Percentiles rank a stretch among this genome's conserved stretches.
phyloP scores from a whole-genome alignment of 2,888 invertebrate species.

The Drymonia ruficornis region DNA sequence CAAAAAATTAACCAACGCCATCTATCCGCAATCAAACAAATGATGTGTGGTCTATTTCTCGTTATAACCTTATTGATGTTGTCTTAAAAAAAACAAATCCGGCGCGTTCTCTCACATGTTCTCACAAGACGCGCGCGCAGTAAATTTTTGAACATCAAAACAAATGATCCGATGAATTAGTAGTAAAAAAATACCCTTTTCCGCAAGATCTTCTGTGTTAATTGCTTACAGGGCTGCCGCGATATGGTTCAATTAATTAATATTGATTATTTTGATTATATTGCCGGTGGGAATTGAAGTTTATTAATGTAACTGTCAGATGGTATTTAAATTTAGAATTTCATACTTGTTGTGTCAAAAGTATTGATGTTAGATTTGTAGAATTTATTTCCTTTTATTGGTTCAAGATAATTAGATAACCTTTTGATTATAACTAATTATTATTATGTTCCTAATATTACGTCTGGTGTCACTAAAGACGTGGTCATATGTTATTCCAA shows the following conservation, averaged over 20 bases:
- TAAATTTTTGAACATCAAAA: conserved; percentile 59
- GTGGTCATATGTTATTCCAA: too few relatives aligned
- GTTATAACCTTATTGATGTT: conserved; percentile 7
- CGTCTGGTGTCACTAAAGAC: too few relatives aligned
- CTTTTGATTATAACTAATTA: too few relatives aligned
- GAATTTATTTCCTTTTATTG: too few relatives aligned
- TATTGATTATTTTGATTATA: conserved; percentile 12
- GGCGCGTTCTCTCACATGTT: conserved; percentile 27
- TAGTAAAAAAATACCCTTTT: conserved; percentile 67
- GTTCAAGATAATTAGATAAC: too few relatives aligned
- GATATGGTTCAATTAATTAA: conserved; percentile 7
- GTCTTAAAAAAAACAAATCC: conserved; percentile 1
- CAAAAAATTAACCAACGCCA: conserved; percentile 3
- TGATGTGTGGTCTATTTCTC: conserved; percentile 5
- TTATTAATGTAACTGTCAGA: neutral
- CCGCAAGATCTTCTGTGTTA: conserved; percentile 77
- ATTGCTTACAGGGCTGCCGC: conserved; percentile 56
- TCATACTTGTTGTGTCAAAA: too few relatives aligned
- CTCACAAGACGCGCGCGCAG: conserved; percentile 58
- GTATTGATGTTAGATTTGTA: too few relatives aligned
- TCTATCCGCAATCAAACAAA: neutral
- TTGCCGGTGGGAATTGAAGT: neutral
- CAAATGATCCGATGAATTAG: conserved; percentile 66
- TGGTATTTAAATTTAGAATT: neutral
- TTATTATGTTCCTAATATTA: too few relatives aligned